Conservation (phyloP, 2,888 invertebrate species). For the Calliphora vomitoria region DNA sequence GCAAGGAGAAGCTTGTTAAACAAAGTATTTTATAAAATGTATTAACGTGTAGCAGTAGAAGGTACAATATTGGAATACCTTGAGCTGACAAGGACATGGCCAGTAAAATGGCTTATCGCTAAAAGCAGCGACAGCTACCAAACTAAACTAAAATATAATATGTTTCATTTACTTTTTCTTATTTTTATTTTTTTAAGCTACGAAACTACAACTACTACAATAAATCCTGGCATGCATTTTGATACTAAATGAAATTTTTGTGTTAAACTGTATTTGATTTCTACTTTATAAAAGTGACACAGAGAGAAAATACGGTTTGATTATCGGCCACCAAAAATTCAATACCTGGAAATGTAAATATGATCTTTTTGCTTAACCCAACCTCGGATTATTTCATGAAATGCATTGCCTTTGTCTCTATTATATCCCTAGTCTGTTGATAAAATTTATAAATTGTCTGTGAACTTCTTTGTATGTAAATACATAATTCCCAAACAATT, state of each 20-base stretch:
- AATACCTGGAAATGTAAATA: too few species aligned
- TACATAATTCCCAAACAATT: too few species aligned
- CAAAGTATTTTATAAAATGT: conserved; percentile 53
- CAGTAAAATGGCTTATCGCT: conserved; percentile 71
- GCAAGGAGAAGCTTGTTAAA: conserved; percentile 55
- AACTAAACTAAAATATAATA: conserved; percentile 34
- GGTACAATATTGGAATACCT: conserved; percentile 61
- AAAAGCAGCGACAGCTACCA: conserved; percentile 47
- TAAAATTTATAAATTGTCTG: too few species aligned
- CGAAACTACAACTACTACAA: not conserved
- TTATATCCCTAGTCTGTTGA: too few species aligned
- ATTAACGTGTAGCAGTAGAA: conserved; percentile 26
- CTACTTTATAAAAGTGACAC: not conserved
- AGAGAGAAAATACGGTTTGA: too few species aligned
- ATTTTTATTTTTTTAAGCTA: conserved; percentile 29
- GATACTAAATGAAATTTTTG: conserved; percentile 31
- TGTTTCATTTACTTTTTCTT: conserved; percentile 50
- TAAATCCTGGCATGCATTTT: conserved; percentile 47
- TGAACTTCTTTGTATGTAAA: too few species aligned
- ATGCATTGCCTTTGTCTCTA: too few species aligned
- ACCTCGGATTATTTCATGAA: too few species aligned
- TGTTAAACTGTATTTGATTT: conserved; percentile 52
- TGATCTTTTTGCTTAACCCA: too few species aligned
- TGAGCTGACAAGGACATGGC: conserved; percentile 72
- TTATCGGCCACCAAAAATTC: too few species aligned